Conservation (phyloP, 2,888 invertebrate genomes). For the Drosophila kambysellisi region DNA sequence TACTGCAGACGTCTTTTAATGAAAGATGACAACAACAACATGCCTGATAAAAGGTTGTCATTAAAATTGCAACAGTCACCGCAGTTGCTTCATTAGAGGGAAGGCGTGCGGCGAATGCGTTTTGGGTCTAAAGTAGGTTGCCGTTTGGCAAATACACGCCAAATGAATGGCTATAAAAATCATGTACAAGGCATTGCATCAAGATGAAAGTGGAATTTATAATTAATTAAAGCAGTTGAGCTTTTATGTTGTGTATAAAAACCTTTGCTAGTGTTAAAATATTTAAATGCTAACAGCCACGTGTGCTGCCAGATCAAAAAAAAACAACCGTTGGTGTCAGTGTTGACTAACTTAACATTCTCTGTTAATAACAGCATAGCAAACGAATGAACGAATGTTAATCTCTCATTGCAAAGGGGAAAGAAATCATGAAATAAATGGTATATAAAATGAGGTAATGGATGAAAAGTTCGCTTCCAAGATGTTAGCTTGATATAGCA, state of each 20-base stretch:
- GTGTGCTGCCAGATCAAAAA: constrained; percentile 27
- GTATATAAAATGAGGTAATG: neutral
- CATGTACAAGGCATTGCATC: constrained; percentile 70
- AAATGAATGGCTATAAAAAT: constrained; percentile 38
- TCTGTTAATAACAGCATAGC: neutral
- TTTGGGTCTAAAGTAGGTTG: constrained; percentile 67
- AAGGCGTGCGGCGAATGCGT: constrained; percentile 29
- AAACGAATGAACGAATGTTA: neutral
- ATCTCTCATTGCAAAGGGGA: too few relatives aligned
- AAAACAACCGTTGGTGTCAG: constrained; percentile 14
- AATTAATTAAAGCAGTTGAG: constrained; percentile 54
- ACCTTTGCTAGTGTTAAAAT: neutral
- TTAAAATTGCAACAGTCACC: constrained; percentile 70
- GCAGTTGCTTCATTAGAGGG: constrained; percentile 62
- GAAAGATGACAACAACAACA: constrained; percentile 78
- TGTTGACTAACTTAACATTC: constrained; percentile 3
- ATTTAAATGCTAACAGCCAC: neutral
- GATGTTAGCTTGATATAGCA: neutral
- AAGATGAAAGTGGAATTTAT: constrained; percentile 75
- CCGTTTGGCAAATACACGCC: constrained; percentile 63
- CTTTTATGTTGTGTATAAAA: neutral
- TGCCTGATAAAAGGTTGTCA: constrained; percentile 72
- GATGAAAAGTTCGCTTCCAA: neutral
- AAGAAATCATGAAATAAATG: neutral
- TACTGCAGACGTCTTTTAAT: constrained; percentile 57